Percentiles rank a stretch among this genome's conserved stretches.
phyloP scores from a whole-genome alignment of 2,888 invertebrate genomes.

The Polydrusus pterygomalis region DNA sequence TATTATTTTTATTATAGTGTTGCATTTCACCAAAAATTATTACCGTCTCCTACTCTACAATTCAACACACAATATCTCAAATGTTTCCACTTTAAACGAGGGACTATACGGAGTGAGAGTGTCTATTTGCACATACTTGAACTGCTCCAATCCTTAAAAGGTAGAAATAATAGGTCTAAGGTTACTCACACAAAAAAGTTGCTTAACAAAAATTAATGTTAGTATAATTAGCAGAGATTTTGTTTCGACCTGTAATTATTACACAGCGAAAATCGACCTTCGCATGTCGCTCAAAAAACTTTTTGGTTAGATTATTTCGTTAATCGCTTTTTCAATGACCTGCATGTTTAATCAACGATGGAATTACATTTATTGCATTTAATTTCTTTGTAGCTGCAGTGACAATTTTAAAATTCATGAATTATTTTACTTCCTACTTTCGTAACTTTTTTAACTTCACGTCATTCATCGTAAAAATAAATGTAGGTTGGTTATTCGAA shows the following conservation, averaged over 20 bases:
- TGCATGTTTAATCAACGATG: conserved; percentile 46
- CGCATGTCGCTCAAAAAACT: conserved; percentile 40
- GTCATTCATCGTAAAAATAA: not conserved
- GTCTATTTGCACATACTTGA: not conserved
- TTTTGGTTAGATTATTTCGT: conserved; percentile 27
- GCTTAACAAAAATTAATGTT: conserved; percentile 29
- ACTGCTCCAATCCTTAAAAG: conserved; percentile 19
- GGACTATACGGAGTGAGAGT: not conserved
- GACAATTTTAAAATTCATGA: conserved; percentile 17
- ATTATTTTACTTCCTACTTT: conserved; percentile 8
- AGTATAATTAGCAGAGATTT: conserved; percentile 38
- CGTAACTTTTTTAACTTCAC: not conserved
- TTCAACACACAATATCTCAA: too few relatives aligned
- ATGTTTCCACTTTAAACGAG: not conserved
- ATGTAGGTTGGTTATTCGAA: too few relatives aligned
- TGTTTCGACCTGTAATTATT: conserved; percentile 34
- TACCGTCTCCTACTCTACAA: too few relatives aligned
- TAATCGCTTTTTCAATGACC: conserved; percentile 47
- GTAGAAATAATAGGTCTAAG: conserved; percentile 18
- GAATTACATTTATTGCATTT: conserved; percentile 45
- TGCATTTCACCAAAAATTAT: too few relatives aligned
- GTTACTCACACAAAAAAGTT: conserved; percentile 15
- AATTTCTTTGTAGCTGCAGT: conserved; percentile 19
- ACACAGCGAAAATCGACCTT: conserved; percentile 35
- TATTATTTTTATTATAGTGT: too few relatives aligned